Percentiles rank a stretch among this genome's conserved stretches.
Conservation (phyloP, 2,113 vertebrate genomes). For the Clarias batrachus region DNA sequence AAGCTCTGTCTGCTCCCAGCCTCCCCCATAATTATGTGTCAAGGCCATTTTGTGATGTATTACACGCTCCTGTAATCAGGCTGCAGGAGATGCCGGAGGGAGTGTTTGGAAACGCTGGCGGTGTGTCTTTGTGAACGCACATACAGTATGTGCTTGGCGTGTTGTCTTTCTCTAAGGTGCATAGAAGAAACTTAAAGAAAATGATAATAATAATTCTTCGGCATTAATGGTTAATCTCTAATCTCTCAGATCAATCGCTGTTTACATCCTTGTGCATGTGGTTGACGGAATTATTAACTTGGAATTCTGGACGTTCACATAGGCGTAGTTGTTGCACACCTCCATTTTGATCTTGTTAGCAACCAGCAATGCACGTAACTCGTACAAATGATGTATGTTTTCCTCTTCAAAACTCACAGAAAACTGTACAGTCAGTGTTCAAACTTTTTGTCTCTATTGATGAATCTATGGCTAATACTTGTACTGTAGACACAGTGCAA, state of each 20-base stretch:
- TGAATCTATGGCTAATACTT: not conserved
- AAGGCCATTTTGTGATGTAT: constrained; percentile 51
- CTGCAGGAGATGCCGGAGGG: constrained; percentile 11
- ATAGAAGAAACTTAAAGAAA: not conserved
- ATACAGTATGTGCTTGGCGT: not conserved
- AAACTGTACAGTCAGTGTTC: not conserved
- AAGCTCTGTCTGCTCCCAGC: constrained; percentile 14
- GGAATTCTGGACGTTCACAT: not conserved
- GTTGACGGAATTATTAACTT: not conserved
- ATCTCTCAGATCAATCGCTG: not conserved
- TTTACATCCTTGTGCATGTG: not conserved
- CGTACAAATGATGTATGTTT: not conserved
- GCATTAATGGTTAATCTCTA: not conserved
- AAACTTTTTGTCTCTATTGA: not conserved
- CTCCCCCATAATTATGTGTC: constrained; percentile 47
- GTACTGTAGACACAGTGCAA: not conserved
- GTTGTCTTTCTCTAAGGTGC: not conserved
- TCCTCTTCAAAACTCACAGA: not conserved
- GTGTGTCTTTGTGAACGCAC: not conserved
- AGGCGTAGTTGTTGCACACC: no score
- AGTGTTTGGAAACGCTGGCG: not conserved
- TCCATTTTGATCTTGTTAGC: no score
- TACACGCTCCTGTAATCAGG: constrained; percentile 39
- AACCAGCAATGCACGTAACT: not conserved
- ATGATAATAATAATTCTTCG: not conserved